A percentile compares a stretch with the other conserved stretches of the same genome.
These are phyloP conservation scores for Drosophila ohnishii DNA, from an alignment of 1,140 invertebrate species.

Conservation along the genomic window DNA sequence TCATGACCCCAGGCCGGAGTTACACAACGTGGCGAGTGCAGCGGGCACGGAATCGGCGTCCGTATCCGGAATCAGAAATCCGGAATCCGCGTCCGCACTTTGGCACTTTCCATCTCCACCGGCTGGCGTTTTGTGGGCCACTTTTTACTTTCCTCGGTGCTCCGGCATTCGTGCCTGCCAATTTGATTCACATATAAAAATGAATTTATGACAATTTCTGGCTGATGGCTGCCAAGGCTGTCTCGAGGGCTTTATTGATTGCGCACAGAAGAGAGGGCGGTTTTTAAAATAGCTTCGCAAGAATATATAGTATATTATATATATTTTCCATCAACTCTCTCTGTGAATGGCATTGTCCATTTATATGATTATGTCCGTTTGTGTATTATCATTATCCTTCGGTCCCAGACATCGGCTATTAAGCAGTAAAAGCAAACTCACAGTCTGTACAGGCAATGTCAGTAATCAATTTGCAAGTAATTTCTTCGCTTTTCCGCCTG, in stretches of 20 bases:
- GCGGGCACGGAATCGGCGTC: slow-evolving; percentile 24
- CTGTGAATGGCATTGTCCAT: not conserved
- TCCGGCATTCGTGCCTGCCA: slow-evolving; percentile 61
- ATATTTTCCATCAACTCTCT: slow-evolving; percentile 1
- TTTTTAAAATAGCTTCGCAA: not conserved
- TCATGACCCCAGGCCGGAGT: slow-evolving; percentile 41
- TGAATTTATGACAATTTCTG: slow-evolving; percentile 81
- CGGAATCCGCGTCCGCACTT: slow-evolving; percentile 25
- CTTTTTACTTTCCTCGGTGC: slow-evolving; percentile 39
- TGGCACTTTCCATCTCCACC: slow-evolving; percentile 57
- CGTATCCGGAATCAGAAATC: slow-evolving; percentile 9
- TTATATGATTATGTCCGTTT: slow-evolving; percentile 3
- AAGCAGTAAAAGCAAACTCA: slow-evolving; percentile 55
- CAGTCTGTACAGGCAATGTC: slow-evolving; percentile 52
- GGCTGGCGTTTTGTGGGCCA: slow-evolving; percentile 26
- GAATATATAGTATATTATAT: no score
- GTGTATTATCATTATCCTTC: slow-evolving; percentile 1
- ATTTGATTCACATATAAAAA: slow-evolving; percentile 69
- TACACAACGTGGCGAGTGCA: slow-evolving; percentile 38
- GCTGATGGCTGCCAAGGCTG: slow-evolving; percentile 70
- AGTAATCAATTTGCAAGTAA: slow-evolving; percentile 77
- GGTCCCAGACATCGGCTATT: slow-evolving; percentile 56
- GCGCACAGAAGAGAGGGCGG: slow-evolving; percentile 11
- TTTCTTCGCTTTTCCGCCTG: slow-evolving; percentile 43
- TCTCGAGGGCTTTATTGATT: slow-evolving; percentile 54